Base-by-base conservation (phyloP, 2,113 vertebrate species). In the Sturnus vulgaris region DNA sequence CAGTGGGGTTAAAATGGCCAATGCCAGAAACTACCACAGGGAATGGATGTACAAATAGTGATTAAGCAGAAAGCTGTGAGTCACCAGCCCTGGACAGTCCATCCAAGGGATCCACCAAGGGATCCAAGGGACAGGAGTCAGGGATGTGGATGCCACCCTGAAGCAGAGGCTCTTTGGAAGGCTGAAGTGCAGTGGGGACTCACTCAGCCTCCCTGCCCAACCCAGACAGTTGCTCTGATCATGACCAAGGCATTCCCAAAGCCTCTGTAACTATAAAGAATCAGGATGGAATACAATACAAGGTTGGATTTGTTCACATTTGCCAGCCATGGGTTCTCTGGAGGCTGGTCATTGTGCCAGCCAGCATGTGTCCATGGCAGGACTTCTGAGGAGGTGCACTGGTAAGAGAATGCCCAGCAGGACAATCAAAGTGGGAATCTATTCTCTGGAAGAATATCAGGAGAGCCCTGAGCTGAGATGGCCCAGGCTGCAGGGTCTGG, bases 401-500 rank as follows among this genome's bases (percentile, higher is more conserved):
- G 33, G 20, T 33, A 63, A 47, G 11, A 83, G 39, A 46, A 55
- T 24, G 5, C 10, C 40, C 44, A 82, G 44, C 31, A 83, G 64
- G 57, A 90, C 2, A 31, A 31, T 23, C 70, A 57, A 11, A 85
- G 63, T 2, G 1, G 39, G 59, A 86, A 52, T 11, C 4, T 10
- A 1, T 21, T 69, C 22, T 40, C 61, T 72, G 75, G 24, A 20
- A 77, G 57, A 90, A 16, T 63, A 72, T 9, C 30, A 69, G 64
- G 55, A 83, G 31, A 82, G 22, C 28, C 25, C 33, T 2, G 17
- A 71, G 63, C 73, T 46, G 53, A 53, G 81, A 44, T 33, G 52
- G 30, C 18, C 0, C 0, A 69, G 52, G 21, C 66, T 56, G 44
- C 1, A 0, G 20, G 33, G 22, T 24, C 1, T 1, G 40, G 40